Base-by-base conservation (phyloP, 2,888 invertebrate species). In the Agriopis aurantiaria region DNA sequence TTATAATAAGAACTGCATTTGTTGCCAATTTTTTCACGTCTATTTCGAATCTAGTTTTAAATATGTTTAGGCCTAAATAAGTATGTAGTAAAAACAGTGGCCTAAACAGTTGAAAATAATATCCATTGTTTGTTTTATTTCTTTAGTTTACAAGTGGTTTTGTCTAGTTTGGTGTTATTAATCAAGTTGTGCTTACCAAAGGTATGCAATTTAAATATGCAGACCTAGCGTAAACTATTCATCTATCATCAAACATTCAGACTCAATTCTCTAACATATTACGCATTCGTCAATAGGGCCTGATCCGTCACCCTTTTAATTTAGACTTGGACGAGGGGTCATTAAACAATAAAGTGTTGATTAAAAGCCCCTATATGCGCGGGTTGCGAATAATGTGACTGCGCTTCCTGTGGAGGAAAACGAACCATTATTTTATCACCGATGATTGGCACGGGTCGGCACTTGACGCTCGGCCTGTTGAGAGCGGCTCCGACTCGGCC, bases 301-400 rank as follows among this genome's bases (percentile, higher is more conserved):
- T 91, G 89, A 90, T 83, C 91, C 91, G 91, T 93, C 94, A 93
- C 94, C 94, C 94, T 94, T 93, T 93, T 93, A 93, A 94, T 93
- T 93, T 93, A 93, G 90, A 90, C 82, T 89, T 85, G 88, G 88
- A 86, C 91, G 92, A 93, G 89, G 92, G 94, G 92, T 93, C 93
- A 94, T 94, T 94, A 94, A 94, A 94, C 94, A 94, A 94, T 93
- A 93, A 93, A 93, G 94, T 93, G 94, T 93, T 93, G 94, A 94
- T 94, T 93, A 94, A 94, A 93, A 93, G 94, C 94, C 94, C 94
- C 92, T 91, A 94, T 91, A 94, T 94, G 92, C 90, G 89, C 89
- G 88, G 87, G 88, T 83, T 87, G 91, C 91, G 91, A 92, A 92
- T 93, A 92, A 91, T 64, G 49, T 60, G 12, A 59, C 90, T 90